Conservation (phyloP, 2,113 vertebrate species). For the Lichenostomus cassidix region DNA sequence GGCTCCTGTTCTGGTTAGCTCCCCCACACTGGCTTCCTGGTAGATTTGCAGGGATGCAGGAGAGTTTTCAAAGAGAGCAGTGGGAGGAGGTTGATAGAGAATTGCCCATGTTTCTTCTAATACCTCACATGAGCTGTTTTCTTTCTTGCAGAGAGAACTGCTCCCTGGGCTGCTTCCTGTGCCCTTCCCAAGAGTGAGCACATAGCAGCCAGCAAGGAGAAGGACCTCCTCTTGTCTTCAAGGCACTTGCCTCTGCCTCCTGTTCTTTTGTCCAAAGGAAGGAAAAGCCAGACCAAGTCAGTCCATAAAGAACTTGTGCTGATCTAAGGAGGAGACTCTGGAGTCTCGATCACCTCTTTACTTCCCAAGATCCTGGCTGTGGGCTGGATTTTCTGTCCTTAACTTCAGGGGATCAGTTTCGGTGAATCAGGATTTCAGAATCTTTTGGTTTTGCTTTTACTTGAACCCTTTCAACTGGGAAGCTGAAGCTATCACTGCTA, state of each 20-base stretch:
- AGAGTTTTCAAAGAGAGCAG: not conserved
- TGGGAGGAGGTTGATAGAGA: not conserved
- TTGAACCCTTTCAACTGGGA: slow-evolving; percentile 24
- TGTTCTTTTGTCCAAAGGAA: not conserved
- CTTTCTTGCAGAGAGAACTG: slow-evolving; percentile 62
- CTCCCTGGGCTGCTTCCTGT: not conserved
- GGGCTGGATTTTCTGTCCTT: slow-evolving; percentile 10
- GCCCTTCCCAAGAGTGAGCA: not conserved
- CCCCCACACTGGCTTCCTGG: not conserved
- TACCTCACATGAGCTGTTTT: slow-evolving; percentile 2
- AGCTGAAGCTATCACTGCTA: slow-evolving; percentile 73
- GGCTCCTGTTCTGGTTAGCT: fast-evolving
- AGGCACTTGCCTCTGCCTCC: not conserved
- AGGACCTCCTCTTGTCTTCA: not conserved
- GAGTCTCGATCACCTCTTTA: not conserved
- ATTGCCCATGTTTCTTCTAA: fast-evolving
- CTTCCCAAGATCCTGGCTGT: not conserved
- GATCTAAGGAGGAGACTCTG: not conserved
- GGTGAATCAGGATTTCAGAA: not conserved
- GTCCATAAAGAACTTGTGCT: not conserved
- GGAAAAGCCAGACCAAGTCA: not conserved
- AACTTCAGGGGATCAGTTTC: not conserved
- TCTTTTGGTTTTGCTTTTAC: not conserved
- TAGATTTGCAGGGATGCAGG: not conserved
- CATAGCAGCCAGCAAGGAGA: not conserved